Conservation (phyloP, 2,888 invertebrate genomes). For the Campopleginae sp. region DNA sequence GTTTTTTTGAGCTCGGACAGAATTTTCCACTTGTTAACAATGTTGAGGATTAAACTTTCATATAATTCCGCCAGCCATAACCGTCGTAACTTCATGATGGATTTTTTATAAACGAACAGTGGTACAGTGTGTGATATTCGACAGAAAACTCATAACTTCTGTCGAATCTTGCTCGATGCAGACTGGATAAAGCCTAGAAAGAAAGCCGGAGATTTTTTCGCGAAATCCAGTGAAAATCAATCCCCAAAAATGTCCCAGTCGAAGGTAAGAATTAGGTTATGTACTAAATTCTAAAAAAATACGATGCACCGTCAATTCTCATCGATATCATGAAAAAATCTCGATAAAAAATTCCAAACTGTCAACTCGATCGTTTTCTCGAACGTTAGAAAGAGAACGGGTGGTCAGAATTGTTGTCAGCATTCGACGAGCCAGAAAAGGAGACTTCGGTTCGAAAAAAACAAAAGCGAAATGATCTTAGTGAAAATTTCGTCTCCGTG, state of each 20-base stretch:
- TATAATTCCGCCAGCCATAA: background rate
- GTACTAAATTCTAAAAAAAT: background rate
- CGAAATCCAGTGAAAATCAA: background rate
- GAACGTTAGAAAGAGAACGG: constrained; percentile 51
- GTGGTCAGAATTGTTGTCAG: constrained; percentile 60
- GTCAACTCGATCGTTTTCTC: background rate
- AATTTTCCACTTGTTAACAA: background rate
- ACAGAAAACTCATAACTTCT: background rate
- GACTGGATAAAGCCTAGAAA: background rate
- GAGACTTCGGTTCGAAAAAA: constrained; percentile 8
- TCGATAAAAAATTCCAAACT: background rate
- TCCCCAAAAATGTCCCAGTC: constrained; percentile 36
- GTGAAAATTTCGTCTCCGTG: background rate
- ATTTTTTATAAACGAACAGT: background rate
- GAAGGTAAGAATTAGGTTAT: constrained; percentile 33
- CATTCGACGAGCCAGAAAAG: constrained; percentile 49
- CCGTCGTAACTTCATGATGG: background rate
- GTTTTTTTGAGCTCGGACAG: background rate
- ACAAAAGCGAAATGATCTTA: constrained; percentile 3
- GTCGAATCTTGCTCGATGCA: background rate
- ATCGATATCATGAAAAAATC: background rate
- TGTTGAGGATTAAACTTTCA: background rate
- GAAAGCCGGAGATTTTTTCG: background rate
- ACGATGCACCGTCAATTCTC: background rate
- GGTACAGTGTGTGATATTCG: background rate